A percentile compares a stretch with the other conserved stretches of the same genome.
phyloP scores from a whole-genome alignment of 2,888 invertebrate species.

The Tortrix viridana region DNA sequence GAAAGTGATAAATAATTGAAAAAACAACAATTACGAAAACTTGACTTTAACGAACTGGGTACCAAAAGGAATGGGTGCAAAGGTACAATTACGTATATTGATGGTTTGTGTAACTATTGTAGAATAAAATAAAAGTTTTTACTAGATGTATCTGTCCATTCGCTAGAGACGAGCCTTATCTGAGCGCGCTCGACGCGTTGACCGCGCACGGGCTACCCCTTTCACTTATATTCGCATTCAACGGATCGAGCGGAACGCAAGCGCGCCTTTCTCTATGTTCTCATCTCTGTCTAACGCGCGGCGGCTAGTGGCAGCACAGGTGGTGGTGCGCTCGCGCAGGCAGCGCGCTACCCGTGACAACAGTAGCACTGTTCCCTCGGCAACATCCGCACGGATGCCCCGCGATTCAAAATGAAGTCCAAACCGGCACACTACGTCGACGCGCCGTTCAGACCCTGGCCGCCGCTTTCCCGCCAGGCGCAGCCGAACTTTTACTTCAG shows the following conservation, averaged over 20 bases:
- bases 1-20: constrained; percentile 12
- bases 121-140: constrained; percentile 48
- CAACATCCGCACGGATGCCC: constrained; percentile 77
- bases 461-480: constrained; percentile 84
- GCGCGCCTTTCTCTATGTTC: constrained; percentile 79
- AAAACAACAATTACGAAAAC: too few species aligned
- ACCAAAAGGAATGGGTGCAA: too few species aligned
- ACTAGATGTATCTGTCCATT: constrained; percentile 41
- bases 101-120: not conserved
- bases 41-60: too few species aligned
- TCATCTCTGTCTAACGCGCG: constrained; percentile 77
- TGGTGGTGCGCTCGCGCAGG: constrained; percentile 64
- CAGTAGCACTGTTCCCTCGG: constrained; percentile 78
- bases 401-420: constrained; percentile 87
- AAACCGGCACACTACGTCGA: constrained; percentile 82
- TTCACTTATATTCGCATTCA: constrained; percentile 79
- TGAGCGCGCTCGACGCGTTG: constrained; percentile 63
- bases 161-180: constrained; percentile 52
- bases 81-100: too few species aligned
- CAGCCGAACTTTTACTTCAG: constrained; percentile 80
- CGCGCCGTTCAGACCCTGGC: constrained; percentile 86
- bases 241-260: constrained; percentile 75
- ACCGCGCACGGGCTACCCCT: constrained; percentile 78
- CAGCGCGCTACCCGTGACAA: constrained; percentile 63
- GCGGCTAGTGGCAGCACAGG: constrained; percentile 60